These are phyloP conservation scores for Chorisops tibialis DNA, from an alignment of 2,888 invertebrate genomes.

Conservation along the genomic window DNA sequence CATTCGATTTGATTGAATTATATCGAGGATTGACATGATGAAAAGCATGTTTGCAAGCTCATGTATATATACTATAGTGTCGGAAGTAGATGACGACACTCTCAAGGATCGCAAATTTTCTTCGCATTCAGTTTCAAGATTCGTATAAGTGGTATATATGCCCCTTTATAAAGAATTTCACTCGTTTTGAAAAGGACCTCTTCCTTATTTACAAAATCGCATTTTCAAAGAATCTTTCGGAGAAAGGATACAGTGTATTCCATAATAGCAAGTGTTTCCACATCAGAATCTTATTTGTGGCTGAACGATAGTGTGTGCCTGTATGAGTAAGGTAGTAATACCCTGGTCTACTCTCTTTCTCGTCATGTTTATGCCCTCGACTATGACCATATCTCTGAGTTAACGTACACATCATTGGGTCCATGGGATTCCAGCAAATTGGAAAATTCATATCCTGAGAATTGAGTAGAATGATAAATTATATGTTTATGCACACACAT, in stretches of 20 bases:
- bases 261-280: neutral
- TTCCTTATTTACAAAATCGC: no score
- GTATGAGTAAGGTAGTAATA: neutral
- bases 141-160: conserved; percentile 1
- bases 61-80: no score
- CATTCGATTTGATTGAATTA: no score
- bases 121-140: neutral
- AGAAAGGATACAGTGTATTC: conserved; percentile 2
- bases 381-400: conserved; percentile 20
- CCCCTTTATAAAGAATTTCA: neutral
- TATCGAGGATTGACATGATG: neutral
- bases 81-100: neutral
- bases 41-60: neutral
- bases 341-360: neutral
- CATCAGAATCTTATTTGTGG: conserved; percentile 21
- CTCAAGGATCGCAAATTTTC: conserved; percentile 16
- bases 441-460: conserved; percentile 30
- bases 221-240: neutral
- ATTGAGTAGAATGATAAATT: conserved; percentile 29
- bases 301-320: neutral
- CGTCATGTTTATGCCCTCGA: neutral
- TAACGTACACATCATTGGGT: conserved; percentile 25
- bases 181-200: no score
- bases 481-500: conserved; percentile 3
- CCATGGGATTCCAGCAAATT: conserved; percentile 28